A percentile compares a stretch with the other conserved stretches of the same genome.
Conservation (phyloP, 2,113 vertebrate species). For the Scartelaos histophorus region DNA sequence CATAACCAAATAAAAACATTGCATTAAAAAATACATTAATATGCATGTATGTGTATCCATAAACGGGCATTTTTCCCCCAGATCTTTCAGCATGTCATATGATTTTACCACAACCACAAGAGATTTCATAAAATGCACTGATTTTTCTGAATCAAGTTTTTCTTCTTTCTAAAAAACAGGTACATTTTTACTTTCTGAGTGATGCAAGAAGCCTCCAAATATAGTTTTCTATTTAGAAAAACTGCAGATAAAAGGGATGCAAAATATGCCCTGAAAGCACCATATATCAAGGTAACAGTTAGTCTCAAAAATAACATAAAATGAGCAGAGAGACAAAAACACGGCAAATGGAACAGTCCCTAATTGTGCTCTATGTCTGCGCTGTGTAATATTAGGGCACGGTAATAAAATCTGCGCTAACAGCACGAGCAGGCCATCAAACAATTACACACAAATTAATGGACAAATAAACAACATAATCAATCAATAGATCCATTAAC, state of each 20-base stretch:
- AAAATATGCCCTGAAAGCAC: background rate
- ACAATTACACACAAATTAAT: slow-evolving; percentile 62
- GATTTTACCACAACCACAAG: background rate
- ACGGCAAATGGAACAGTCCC: background rate
- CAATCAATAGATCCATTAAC: slow-evolving; percentile 54
- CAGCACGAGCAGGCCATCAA: slow-evolving; percentile 30
- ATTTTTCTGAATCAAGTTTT: background rate
- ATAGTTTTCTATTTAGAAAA: background rate
- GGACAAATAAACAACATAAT: slow-evolving; percentile 60
- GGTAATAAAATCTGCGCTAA: slow-evolving; percentile 19
- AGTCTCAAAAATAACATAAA: background rate
- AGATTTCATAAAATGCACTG: background rate
- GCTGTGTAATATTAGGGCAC: background rate
- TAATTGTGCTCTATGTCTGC: background rate
- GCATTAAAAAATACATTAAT: background rate
- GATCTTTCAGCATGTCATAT: background rate
- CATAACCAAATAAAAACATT: no score
- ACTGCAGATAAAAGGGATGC: background rate
- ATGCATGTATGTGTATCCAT: no score
- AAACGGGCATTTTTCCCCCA: no score
- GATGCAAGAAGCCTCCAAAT: background rate
- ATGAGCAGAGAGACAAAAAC: background rate
- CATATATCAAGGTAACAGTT: background rate
- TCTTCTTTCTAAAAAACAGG: background rate
- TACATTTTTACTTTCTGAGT: background rate